Percentiles rank a stretch among this genome's conserved stretches.
These are phyloP conservation scores for Cranoglanis bouderius DNA, from an alignment of 2,113 vertebrate species.

Conservation along the genomic window DNA sequence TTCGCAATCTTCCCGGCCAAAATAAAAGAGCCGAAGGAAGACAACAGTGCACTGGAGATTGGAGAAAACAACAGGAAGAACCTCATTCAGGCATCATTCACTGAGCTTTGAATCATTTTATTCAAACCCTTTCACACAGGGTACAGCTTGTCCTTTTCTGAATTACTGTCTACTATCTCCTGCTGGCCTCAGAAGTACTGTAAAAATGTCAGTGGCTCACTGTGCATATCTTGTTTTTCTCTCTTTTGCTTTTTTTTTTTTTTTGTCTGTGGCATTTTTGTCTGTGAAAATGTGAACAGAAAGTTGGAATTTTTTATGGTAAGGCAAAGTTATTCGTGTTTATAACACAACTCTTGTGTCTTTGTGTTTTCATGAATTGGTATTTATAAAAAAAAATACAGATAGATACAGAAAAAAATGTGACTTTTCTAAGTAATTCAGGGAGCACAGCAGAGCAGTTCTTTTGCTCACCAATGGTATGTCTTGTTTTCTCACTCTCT, in stretches of 20 bases:
- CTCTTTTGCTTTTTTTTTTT: background rate
- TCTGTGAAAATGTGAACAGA: background rate
- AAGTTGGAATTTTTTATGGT: background rate
- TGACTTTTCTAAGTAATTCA: background rate
- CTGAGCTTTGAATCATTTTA: constrained; percentile 37
- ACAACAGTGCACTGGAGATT: constrained; percentile 17
- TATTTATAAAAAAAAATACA: background rate
- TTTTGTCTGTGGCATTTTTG: background rate
- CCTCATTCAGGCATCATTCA: constrained; percentile 38
- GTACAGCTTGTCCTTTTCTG: background rate
- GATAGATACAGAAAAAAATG: background rate
- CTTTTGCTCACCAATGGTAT: background rate
- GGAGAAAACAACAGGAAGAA: constrained; percentile 23
- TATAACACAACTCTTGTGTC: background rate
- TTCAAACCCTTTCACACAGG: constrained; percentile 17
- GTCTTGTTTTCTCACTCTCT: background rate
- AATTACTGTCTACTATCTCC: constrained; percentile 40
- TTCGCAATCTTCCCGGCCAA: constrained; percentile 1
- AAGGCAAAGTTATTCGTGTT: background rate
- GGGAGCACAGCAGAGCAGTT: too few relatives aligned
- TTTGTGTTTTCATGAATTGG: background rate
- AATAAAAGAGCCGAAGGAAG: constrained; percentile 25
- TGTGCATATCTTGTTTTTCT: background rate
- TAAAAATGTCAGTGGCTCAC: constrained; percentile 14
- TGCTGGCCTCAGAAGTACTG: background rate